Evolutionary conservation across 2,888 invertebrate species (phyloP).

Genomic region (Drosophila emarginata): DNA sequence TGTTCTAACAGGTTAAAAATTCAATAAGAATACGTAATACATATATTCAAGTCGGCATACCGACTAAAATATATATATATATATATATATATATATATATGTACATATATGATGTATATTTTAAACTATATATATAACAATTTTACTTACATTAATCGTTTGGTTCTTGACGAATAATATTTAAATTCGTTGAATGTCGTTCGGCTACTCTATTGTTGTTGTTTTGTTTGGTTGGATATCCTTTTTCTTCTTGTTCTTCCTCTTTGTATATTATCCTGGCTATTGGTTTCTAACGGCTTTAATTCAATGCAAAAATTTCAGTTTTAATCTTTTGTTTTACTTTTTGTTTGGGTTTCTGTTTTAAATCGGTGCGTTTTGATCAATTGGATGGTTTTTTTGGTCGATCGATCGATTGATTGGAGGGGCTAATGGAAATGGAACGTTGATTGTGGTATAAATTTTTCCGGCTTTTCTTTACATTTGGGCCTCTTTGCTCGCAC

Average conservation of each 20-base stretch:
- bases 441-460: neutral
- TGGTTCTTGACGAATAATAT: neutral
- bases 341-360: neutral
- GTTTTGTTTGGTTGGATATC: neutral
- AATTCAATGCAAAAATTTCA: neutral
- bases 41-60: too few species aligned
- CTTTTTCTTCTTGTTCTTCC: neutral
- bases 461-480: neutral
- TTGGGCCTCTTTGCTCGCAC: neutral
- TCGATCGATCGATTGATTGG: slow-evolving; percentile 1
- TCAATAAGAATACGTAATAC: too few species aligned
- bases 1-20: too few species aligned
- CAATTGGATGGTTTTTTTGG: neutral
- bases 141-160: slow-evolving; percentile 2
- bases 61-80: too few species aligned
- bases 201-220: slow-evolving; percentile 3
- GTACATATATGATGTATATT: neutral
- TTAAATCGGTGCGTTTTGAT: neutral
- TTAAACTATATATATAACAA: neutral
- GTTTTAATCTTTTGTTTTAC: neutral
- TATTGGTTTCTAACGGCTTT: neutral
- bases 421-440: neutral
- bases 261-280: slow-evolving; percentile 8
- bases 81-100: too few species aligned
- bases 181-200: neutral